Base-by-base conservation (phyloP, 1,140 invertebrate species). In the Plodia interpunctella region DNA sequence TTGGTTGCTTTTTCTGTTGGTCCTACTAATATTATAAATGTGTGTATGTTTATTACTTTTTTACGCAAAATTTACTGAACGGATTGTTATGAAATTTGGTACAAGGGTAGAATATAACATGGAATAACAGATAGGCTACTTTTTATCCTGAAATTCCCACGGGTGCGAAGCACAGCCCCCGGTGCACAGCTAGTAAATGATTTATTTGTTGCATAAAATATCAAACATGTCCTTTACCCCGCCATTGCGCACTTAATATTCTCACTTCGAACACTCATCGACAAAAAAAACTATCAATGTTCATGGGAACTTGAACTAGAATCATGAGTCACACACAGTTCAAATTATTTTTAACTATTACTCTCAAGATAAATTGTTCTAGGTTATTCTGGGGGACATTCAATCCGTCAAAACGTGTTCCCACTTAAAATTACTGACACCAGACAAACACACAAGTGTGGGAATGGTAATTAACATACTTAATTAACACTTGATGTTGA, bases 371-470 rank as follows among this genome's bases (percentile, higher is more conserved):
- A 49, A 57, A 57, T 49, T 28, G 19, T 50, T 44, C 17, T 18
- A 54, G 52, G 52, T 30, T 55, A 18, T 8, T 25, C 5, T 13
- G 44, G 55, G 44, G 55, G 57, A 52, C 50, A 52, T 59, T 58
- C 20, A 55, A 54, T 53, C 28, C 18, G 61, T 68, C 59, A 63
- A 53, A 53, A 59, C 57, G 54, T 58, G 38, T 30, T 55, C 10
- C 62, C 62, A 66, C 62, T 66, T 64, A 52, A 66, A 57, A 64
- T 64, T 57, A 61, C 54, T 60, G 57, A 60, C 66, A 57, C 64
- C 64, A 60, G 57, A 70, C 57, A 51, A 57, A 18, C 53, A 49
- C 55, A 32, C 54, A 28, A 57, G 53, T 65, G 62, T 64, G 64
- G 68, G 68, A 70, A 70, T 52, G 49, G 62, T 51, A 60, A 58